A percentile compares a stretch with the other conserved stretches of the same genome.
phyloP scores from a whole-genome alignment of 2,797 vertebrate species.

The Garrulus glandarius region DNA sequence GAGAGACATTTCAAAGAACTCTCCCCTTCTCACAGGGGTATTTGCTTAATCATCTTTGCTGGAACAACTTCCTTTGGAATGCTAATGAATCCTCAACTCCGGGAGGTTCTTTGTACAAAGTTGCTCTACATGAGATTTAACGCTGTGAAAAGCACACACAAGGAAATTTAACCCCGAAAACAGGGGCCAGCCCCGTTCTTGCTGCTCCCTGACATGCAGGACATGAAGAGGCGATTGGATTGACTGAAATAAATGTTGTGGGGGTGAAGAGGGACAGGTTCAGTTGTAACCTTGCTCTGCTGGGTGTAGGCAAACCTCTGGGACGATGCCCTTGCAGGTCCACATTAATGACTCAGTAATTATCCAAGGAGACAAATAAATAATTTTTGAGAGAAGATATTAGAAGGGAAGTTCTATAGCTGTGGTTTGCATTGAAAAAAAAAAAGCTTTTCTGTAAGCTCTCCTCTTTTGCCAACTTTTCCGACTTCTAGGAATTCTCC shows the following conservation, averaged over 20 bases:
- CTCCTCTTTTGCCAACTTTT: background rate
- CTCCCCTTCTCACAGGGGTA: slow-evolving; percentile 17
- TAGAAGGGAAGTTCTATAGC: background rate
- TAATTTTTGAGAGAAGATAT: background rate
- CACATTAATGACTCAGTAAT: background rate
- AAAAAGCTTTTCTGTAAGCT: background rate
- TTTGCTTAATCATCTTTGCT: slow-evolving; percentile 48
- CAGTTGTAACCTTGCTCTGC: background rate
- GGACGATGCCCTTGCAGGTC: background rate
- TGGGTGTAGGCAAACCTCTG: background rate
- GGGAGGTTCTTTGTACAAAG: slow-evolving; percentile 21
- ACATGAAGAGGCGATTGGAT: background rate
- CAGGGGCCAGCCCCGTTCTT: background rate
- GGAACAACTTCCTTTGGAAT: slow-evolving; percentile 57
- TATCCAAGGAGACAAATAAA: background rate
- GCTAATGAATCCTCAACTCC: slow-evolving; percentile 48
- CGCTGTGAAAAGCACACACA: background rate
- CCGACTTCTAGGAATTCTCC: background rate
- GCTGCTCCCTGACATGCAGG: background rate
- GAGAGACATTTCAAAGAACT: slow-evolving; percentile 51
- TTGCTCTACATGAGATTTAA: slow-evolving; percentile 32
- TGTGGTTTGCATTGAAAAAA: background rate
- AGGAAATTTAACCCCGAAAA: slow-evolving; percentile 23
- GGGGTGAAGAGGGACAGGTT: background rate
- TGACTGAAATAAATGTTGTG: background rate